These are phyloP conservation scores for Sphenodon punctatus DNA, from an alignment of 2,797 vertebrate species.

Conservation along the genomic window DNA sequence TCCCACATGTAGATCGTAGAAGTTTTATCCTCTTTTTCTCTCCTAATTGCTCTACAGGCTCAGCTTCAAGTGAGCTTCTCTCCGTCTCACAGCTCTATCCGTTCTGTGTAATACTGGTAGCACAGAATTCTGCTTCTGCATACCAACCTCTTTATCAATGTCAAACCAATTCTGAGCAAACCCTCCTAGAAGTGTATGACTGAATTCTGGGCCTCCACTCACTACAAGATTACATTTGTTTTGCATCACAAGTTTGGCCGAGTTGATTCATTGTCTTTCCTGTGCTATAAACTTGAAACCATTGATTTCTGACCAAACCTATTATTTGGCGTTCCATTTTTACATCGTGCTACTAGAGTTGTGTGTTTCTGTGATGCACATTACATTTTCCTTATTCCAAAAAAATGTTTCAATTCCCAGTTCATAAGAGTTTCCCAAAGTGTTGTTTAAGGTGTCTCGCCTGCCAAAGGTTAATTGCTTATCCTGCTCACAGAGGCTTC, in stretches of 20 bases:
- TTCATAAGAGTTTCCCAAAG: neutral
- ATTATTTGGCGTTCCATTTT: neutral
- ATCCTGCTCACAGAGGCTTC: slow-evolving; percentile 30
- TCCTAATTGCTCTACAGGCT: too few relatives aligned
- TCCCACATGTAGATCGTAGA: too few relatives aligned
- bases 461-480: slow-evolving; percentile 60
- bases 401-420: slow-evolving; percentile 43
- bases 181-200: too few relatives aligned
- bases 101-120: too few relatives aligned
- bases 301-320: neutral
- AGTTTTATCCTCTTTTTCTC: too few relatives aligned
- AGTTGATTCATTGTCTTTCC: neutral
- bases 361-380: neutral
- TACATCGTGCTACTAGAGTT: neutral
- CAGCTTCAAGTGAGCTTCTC: too few relatives aligned
- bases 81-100: too few relatives aligned
- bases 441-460: slow-evolving; percentile 11
- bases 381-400: neutral
- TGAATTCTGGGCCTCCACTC: neutral
- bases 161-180: too few relatives aligned
- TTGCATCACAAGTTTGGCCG: neutral
- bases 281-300: neutral
- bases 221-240: neutral
- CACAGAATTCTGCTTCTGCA: too few relatives aligned
- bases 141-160: too few relatives aligned